Evolutionary conservation across 2,888 invertebrate genomes (phyloP), one percentile per base, ranked within the genome.

Genomic region (Galeruca laticollis): DNA sequence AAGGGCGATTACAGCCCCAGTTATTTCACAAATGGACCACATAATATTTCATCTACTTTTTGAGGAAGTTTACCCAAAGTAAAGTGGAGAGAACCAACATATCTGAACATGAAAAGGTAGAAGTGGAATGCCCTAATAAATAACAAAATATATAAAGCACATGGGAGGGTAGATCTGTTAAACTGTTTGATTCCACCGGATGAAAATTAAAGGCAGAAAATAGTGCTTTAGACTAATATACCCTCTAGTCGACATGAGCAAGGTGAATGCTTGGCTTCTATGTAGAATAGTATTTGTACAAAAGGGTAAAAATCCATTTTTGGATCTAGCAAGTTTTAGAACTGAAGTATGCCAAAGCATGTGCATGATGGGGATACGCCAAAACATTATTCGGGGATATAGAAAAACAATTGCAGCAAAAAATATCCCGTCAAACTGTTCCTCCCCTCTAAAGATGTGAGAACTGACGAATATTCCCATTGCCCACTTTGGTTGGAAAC

Each of bases 261-360:
- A 21, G 26, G 54, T 54, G n/a, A 54, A 54, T 54, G 54, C 54
- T 54, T 54, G 54, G 54, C 54, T 54, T 54, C 26, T 54, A 31
- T 54, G 21, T 31, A 54, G 31, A 54, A 54, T 20, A 31, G 26
- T 31, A 54, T 21, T n/a, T 54, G 31, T 20, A 31, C 21, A 26
- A 54, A 31, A 31, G 21, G 26, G 31, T 31, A 26, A 54, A n/a
- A 54, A 11, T 8, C 21, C 54, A n/a, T n/a, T n/a, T 31, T 31
- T 54, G 31, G n/a, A 31, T 31, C 31, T 54, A 31, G 54, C 31
- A n/a, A 21, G 31, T 20, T 54, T 54, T 54, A 26, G 54, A 54
- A 54, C 54, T 31, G 54, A 11, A 54, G 31, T 35, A 6, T 10
- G 35, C 4, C 33, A 35, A 1, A 1, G 1, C n/a, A n/a, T n/a